Base-by-base conservation (phyloP, 2,888 invertebrate species). In the Xiphydria camelus region DNA sequence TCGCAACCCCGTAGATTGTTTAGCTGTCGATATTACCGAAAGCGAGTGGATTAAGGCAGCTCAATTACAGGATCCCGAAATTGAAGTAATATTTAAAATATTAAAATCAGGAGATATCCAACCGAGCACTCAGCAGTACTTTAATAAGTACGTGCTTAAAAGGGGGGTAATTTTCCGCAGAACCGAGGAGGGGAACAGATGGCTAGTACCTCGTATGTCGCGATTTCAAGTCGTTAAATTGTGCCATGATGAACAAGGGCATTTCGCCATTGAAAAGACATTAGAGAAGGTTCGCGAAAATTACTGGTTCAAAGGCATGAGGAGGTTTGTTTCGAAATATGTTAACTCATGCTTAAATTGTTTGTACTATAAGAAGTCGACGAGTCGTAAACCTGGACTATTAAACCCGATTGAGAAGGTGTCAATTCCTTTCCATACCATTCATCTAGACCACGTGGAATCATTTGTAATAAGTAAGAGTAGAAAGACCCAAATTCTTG, bases 371-470 rank as follows among this genome's bases (percentile, higher is more conserved):
- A 76, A 76, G 48, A 50, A 50, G 4, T 46, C 37, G 19, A 35
- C 41, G 32, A 63, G 62, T 9, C 54, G 52, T 26, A 56, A 52
- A 41, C 57, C 64, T 46, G 75, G 75, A 5, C 51, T 55, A 12
- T 46, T 77, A n/a, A 63, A 76, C 38, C 68, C 74, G 0, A 77
- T 77, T 15, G 61, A 64, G n/a, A 76, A 77, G 43, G 54, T 64
- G 4, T 44, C 58, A 1, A 54, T 61, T 5, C 76, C 76, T 0
- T 73, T 78, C 23, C 64, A 76, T 36, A 75, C 70, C 0, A 20
- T 77, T 9, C 75, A 77, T 45, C 38, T 77, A 0, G 76, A 77
- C 51, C 76, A 77, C 48, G 41, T 77, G 2, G 75, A 76, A 2
- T 75, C 74, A 4, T 77, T 76, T 46, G 57, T 62, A 4, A 62